These are phyloP conservation scores for Cotesia congregata DNA, from an alignment of 2,888 invertebrate species.

Conservation along the genomic window DNA sequence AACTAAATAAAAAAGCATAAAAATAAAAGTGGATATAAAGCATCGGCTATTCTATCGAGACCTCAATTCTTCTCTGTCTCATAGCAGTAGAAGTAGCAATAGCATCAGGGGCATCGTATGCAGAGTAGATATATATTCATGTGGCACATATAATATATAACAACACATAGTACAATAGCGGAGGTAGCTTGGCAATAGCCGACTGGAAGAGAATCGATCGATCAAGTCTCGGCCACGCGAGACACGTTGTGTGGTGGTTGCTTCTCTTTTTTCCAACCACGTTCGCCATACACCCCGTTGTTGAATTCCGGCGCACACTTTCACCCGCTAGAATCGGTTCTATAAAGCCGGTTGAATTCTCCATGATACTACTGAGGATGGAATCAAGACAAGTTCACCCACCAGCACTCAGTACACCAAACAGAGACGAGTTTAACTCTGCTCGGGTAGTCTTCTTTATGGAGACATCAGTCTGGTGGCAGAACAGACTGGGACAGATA, in stretches of 20 bases:
- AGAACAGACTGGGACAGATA: not conserved
- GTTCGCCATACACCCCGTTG: constrained; percentile 10
- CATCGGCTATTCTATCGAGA: constrained; percentile 11
- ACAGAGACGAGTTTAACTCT: constrained; percentile 4
- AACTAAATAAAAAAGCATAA: constrained; percentile 3
- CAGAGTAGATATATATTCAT: constrained; percentile 33
- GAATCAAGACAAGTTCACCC: not conserved
- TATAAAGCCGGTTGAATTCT: not conserved
- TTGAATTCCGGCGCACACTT: constrained; percentile 34
- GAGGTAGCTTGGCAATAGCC: constrained; percentile 11
- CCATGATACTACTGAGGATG: not conserved
- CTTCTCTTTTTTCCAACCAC: constrained; percentile 24
- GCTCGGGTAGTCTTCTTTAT: constrained; percentile 10
- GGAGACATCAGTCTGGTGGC: not conserved
- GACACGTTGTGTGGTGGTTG: constrained; percentile 33
- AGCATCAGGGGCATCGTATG: constrained; percentile 19
- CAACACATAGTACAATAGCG: constrained; percentile 19
- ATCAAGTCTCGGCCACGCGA: constrained; percentile 34
- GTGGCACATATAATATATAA: constrained; percentile 37
- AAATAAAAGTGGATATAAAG: constrained; percentile 15
- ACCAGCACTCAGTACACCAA: not conserved
- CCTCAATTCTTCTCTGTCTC: constrained; percentile 26
- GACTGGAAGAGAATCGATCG: constrained; percentile 36
- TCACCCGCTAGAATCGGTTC: constrained; percentile 11
- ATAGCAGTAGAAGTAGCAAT: constrained; percentile 1